Base-by-base conservation (phyloP, 2,797 vertebrate genomes). In the Syngnathus rostellatus region DNA sequence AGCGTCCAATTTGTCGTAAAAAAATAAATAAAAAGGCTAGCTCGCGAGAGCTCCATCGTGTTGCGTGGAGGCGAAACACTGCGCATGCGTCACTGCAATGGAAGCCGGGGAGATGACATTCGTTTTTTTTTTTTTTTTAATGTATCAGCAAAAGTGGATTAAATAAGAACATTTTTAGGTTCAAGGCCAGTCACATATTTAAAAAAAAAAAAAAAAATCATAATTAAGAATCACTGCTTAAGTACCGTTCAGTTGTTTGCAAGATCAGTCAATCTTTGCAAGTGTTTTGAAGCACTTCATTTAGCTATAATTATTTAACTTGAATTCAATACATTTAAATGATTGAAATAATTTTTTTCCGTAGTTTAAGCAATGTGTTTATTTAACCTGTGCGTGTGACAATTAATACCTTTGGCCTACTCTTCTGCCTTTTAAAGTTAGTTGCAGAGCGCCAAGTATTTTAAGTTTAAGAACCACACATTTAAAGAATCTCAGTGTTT, bases 1-100 rank as follows among this genome's bases (percentile, higher is more conserved):
- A 38, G 31, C 38, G 8, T 66, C 68, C 51, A 17, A n/a, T 69
- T 75, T 73, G 72, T 77, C 77, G 40, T 71, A 25, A 67, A 31
- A 66, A 59, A 60, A 25, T 58, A 23, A 31, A 31, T 31, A 31
- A 31, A 31, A 31, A 31, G 31, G 3, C 31, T 6, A 43, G 58
- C 67, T 21, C 71, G 68, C 75, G 67, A 68, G 67, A 68, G 41
- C 62, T 57, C 63, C 7, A 12, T 62, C 38, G 31, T 2, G 46
- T 53, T 50, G 38, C 64, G 48, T 63, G 25, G 65, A 80, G 31
- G 54, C 19, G 57, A 12, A 1, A 7, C 59, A 66, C 0, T 74
- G 80, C 87, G 85, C 85, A 0, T 25, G 0, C 5, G 62, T 48
- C 53, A 58, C 0, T 1, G 0, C 17, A 19, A 23, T 46, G 3